A percentile compares a stretch with the other conserved stretches of the same genome.
Evolutionary conservation across 2,113 vertebrate genomes (phyloP).

Genomic region (Mus musculus): GRCm39 chr11:119043001-119043500

Average conservation of each 20-base stretch:
- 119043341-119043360: background rate
- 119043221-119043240: background rate
- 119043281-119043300: background rate
- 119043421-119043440: background rate
- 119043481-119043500: background rate
- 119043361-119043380: slow-evolving; percentile 11
- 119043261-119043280: background rate
- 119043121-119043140: background rate
- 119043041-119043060: no score
- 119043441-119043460: background rate
- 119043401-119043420: background rate
- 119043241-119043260: background rate
- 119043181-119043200: background rate
- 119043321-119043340: background rate
- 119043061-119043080: background rate
- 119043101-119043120: background rate
- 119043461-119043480: background rate
- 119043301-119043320: background rate
- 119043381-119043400: slow-evolving; percentile 14
- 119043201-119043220: background rate
- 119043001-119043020: fast-evolving
- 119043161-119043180: background rate
- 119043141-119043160: background rate
- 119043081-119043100: background rate
- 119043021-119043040: background rate